Conservation (phyloP, 2,797 vertebrate species). For the Amblyopsis hoosieri region DNA sequence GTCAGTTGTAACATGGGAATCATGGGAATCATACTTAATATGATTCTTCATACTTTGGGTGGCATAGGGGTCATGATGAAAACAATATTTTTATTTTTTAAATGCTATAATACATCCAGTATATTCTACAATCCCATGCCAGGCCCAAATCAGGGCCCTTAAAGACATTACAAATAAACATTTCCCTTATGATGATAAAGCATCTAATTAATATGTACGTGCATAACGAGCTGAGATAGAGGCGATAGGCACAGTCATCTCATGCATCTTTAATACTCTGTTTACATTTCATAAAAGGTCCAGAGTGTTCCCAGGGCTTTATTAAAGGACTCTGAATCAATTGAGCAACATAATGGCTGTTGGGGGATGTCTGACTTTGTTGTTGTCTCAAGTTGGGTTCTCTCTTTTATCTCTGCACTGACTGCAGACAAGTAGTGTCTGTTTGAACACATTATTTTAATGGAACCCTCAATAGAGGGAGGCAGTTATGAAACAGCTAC, state of each 20-base stretch:
- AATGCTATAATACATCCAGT: constrained; percentile 23
- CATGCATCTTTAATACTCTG: constrained; percentile 71
- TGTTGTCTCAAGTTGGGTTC: constrained; percentile 8
- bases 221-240: constrained; percentile 56
- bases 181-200: constrained; percentile 55
- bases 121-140: constrained; percentile 31
- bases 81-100: constrained; percentile 13
- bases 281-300: constrained; percentile 66
- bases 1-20: constrained; percentile 27
- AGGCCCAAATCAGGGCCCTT: constrained; percentile 44
- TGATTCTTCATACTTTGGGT: constrained; percentile 30
- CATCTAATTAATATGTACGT: constrained; percentile 58
- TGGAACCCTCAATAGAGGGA: no score
- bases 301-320: constrained; percentile 65
- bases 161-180: constrained; percentile 50
- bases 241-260: constrained; percentile 68
- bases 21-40: constrained; percentile 10
- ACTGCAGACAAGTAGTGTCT: constrained; percentile 54
- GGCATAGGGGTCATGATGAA: constrained; percentile 4
- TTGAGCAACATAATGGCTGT: constrained; percentile 64
- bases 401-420: constrained; percentile 59
- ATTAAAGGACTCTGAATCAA: constrained; percentile 70
- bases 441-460: constrained; percentile 37
- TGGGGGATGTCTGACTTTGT: constrained; percentile 58
- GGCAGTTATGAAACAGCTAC: no score